phyloP scores from a whole-genome alignment of 2,888 invertebrate genomes.

The Rotaria socialis region DNA sequence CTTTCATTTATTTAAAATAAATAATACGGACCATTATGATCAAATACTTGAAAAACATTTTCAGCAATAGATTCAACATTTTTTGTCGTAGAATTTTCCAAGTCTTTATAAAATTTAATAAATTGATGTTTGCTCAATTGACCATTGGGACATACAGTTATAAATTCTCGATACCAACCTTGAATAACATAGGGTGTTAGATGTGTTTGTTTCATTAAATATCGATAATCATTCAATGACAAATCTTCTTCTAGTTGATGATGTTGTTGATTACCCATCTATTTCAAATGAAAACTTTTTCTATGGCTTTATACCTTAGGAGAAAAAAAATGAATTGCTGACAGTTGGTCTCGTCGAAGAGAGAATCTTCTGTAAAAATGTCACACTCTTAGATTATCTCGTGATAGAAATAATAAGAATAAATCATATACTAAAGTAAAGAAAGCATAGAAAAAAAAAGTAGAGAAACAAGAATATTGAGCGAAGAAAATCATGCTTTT shows the following conservation, averaged over 20 bases:
- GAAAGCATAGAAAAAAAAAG: neutral
- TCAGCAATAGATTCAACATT: conserved; percentile 7
- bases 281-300: neutral
- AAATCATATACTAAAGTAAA: neutral
- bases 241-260: neutral
- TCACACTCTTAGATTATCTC: neutral
- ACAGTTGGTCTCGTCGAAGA: no score
- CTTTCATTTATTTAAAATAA: neutral
- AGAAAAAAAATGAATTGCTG: no score
- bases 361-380: neutral
- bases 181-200: neutral
- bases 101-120: neutral
- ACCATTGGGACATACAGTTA: neutral
- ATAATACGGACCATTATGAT: neutral
- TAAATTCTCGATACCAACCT: conserved; percentile 11
- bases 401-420: neutral
- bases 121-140: neutral
- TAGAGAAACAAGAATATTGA: neutral
- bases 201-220: conserved; percentile 8
- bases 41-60: conserved; percentile 6
- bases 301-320: no score
- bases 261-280: neutral
- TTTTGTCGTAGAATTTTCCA: neutral
- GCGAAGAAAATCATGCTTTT: neutral
- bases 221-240: neutral